A percentile compares a stretch with the other conserved stretches of the same genome.
Conservation (phyloP, 1,140 invertebrate genomes). For the Saccostrea echinata region DNA sequence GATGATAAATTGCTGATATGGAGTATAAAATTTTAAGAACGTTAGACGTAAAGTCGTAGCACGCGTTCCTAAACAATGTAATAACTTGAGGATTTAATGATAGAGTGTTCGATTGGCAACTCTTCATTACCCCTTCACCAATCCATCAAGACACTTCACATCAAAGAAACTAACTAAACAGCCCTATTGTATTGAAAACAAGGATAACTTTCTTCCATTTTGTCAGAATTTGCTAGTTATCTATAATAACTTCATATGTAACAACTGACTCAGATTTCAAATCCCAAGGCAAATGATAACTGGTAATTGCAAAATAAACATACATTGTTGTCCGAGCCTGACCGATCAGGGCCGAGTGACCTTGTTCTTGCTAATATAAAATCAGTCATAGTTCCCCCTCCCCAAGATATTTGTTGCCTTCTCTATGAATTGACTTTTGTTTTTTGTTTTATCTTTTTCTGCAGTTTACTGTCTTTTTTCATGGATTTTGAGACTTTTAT, state of each 20-base stretch:
- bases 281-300: background rate
- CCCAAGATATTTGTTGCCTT: background rate
- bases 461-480: background rate
- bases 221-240: background rate
- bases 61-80: background rate
- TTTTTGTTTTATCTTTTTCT: background rate
- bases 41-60: background rate
- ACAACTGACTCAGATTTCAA: background rate
- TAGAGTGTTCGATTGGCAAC: constrained; percentile 24
- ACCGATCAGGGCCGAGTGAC: background rate
- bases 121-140: background rate
- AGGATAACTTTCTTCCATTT: background rate
- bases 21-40: background rate
- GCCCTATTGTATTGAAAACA: background rate
- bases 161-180: constrained; percentile 12
- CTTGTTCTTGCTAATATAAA: background rate
- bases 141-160: constrained; percentile 9
- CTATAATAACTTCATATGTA: background rate
- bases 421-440: background rate
- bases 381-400: background rate
- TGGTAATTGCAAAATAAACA: constrained; percentile 5
- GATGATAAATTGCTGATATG: background rate
- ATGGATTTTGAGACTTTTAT: background rate
- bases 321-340: background rate
- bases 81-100: background rate